phyloP scores from a whole-genome alignment of 1,140 invertebrate species.

The Hormaphis cornu region DNA sequence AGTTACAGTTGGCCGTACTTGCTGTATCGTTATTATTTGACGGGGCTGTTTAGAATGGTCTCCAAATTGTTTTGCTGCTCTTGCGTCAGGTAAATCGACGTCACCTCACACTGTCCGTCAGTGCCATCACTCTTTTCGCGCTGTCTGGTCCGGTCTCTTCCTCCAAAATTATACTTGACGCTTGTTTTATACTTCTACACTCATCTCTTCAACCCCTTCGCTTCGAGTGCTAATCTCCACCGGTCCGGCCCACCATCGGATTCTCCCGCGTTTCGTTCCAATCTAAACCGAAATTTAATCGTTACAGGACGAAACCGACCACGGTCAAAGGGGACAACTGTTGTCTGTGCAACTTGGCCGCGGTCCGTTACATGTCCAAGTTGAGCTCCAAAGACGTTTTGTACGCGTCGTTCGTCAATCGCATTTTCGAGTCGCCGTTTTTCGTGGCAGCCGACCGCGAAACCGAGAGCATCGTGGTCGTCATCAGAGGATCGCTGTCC shows the following conservation, averaged over 20 bases:
- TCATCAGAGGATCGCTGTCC: slow-evolving; percentile 78
- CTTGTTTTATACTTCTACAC: too few species aligned
- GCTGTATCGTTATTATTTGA: slow-evolving; percentile 62
- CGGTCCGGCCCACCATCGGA: too few species aligned
- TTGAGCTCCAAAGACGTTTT: slow-evolving; percentile 68
- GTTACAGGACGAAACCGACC: slow-evolving; percentile 55
- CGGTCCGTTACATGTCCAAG: slow-evolving; percentile 65
- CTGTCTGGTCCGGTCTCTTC: too few species aligned
- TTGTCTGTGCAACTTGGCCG: slow-evolving; percentile 77
- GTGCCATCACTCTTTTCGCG: too few species aligned
- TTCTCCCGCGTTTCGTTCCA: slow-evolving; percentile 35
- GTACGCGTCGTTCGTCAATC: slow-evolving; percentile 78
- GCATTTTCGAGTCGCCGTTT: slow-evolving; percentile 80
- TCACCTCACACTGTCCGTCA: too few species aligned
- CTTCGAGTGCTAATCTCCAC: too few species aligned
- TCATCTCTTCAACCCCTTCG: too few species aligned
- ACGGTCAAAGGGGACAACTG: slow-evolving; percentile 77
- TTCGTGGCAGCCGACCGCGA: slow-evolving; percentile 77
- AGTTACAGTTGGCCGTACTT: slow-evolving; percentile 88
- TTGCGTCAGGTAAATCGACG: slow-evolving; percentile 64
- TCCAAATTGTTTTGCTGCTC: slow-evolving; percentile 61
- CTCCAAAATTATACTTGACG: too few species aligned
- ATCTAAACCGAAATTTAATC: too few species aligned
- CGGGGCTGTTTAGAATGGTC: slow-evolving; percentile 63
- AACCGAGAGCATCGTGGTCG: slow-evolving; percentile 68